Base-by-base conservation (phyloP, 2,888 invertebrate genomes). In the Nymphalis urticae region DNA sequence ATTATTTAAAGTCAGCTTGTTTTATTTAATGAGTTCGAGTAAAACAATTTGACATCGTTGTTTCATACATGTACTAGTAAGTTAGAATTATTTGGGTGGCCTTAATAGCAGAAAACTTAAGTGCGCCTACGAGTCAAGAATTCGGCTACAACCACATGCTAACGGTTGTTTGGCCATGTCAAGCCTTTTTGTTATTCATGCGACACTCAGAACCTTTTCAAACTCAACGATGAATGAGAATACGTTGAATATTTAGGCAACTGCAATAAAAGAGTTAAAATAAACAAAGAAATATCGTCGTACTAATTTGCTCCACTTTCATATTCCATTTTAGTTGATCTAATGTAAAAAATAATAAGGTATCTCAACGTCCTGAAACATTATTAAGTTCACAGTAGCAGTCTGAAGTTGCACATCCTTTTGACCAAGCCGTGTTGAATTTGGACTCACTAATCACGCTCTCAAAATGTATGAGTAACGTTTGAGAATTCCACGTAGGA, bases 171-270 rank as follows among this genome's bases (percentile, higher is more conserved):
- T 62, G 68, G 61, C 65, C 70, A 67, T 68, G 70, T 62, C 72
- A 65, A 42, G 66, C 64, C 71, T 76, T 69, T 68, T 77, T 77
- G 64, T 70, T 72, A 77, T 77, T 75, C 77, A 65, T 66, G 60
- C 64, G 71, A 69, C 75, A 72, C 62, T 59, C 60, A 47, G 67
- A 64, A 68, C 68, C 71, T 72, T 73, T 75, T 73, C 63, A 72
- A 70, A 68, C 8, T 17, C 53, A 72, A 65, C 60, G 59, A 72
- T 73, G 58, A 72, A 61, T 70, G 47, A 67, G 50, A 66, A 60
- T 60, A 53, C 60, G 62, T 27, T 47, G n/a, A 60, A 32, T 58
- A 64, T 62, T 62, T 66, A 50, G 42, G 50, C 24, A 62, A 59
- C n/a, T 17, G 17, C n/a, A 62, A 62, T 62, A 48, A 62, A 1